Evolutionary conservation across 2,113 vertebrate species (phyloP).

Genomic region (Mustela nigripes): DNA sequence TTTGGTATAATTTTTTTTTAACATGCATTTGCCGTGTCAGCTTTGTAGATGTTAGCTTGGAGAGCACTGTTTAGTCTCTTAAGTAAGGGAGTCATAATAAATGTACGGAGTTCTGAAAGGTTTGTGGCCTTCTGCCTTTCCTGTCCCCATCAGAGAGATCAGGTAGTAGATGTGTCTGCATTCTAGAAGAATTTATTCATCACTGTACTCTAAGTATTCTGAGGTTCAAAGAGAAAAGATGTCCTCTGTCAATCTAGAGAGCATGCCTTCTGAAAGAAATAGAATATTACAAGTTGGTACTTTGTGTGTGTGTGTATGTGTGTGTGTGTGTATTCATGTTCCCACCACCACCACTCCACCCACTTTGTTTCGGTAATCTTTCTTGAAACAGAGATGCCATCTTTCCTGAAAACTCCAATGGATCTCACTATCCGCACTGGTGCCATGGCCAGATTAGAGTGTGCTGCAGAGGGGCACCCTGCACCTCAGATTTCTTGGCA

Average conservation of each 20-base stretch:
- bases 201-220: not conserved
- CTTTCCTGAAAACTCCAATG: conserved; percentile 93
- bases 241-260: not conserved
- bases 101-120: not conserved
- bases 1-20: not conserved
- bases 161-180: not conserved
- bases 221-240: not conserved
- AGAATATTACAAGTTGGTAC: not conserved
- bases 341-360: not conserved
- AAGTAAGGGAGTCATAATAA: conserved; percentile 5
- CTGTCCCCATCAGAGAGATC: not conserved
- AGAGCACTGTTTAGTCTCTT: not conserved
- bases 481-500: conserved; percentile 92
- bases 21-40: not conserved
- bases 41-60: conserved; percentile 1
- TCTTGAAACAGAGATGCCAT: conserved; percentile 88
- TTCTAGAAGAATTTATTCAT: not conserved
- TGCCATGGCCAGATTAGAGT: conserved; percentile 91
- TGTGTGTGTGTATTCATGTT: not conserved
- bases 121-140: not conserved
- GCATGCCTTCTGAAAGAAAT: not conserved
- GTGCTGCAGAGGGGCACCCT: conserved; percentile 91
- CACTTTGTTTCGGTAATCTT: conserved; percentile 1
- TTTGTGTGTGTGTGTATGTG: not conserved
- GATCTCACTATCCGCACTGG: conserved; percentile 91